These are phyloP conservation scores for Venusia cambrica DNA, from an alignment of 2,888 invertebrate species.

Conservation along the genomic window DNA sequence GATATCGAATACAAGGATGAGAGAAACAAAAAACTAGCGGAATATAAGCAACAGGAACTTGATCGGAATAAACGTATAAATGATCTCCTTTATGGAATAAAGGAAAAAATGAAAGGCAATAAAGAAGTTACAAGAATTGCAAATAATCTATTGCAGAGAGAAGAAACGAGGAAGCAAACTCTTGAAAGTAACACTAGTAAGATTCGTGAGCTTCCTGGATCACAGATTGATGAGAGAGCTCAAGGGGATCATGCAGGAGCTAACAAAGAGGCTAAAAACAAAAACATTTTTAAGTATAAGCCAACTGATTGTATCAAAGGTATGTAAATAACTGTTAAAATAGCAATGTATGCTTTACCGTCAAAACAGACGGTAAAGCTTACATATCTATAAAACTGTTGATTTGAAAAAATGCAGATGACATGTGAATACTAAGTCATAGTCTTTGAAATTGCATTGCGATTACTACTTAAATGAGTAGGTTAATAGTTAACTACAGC, in stretches of 20 bases:
- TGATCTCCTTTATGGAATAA: conserved; percentile 59
- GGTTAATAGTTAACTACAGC: too few relatives aligned
- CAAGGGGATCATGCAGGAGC: conserved; percentile 49
- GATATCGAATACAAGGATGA: conserved; percentile 42
- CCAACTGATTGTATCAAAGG: conserved; percentile 12
- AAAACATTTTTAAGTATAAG: conserved; percentile 1
- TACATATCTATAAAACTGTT: too few relatives aligned
- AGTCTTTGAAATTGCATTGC: too few relatives aligned
- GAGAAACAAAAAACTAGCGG: conserved; percentile 39
- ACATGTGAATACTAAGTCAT: too few relatives aligned
- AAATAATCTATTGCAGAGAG: conserved; percentile 58
- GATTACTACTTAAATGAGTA: too few relatives aligned
- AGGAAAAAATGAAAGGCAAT: conserved; percentile 71
- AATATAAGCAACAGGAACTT: conserved; percentile 45
- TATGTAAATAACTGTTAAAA: conserved; percentile 2
- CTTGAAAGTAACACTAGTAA: conserved; percentile 31
- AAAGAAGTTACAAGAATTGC: conserved; percentile 64
- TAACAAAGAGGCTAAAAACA: conserved; percentile 17
- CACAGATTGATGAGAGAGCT: conserved; percentile 47
- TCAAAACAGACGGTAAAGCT: too few relatives aligned
- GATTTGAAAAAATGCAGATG: too few relatives aligned
- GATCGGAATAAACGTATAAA: conserved; percentile 59
- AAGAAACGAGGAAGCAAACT: conserved; percentile 46
- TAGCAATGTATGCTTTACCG: too few relatives aligned
- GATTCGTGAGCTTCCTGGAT: conserved; percentile 31